Evolutionary conservation across 1,140 invertebrate species (phyloP).

Genomic region (Protaetia brevitarsis): DNA sequence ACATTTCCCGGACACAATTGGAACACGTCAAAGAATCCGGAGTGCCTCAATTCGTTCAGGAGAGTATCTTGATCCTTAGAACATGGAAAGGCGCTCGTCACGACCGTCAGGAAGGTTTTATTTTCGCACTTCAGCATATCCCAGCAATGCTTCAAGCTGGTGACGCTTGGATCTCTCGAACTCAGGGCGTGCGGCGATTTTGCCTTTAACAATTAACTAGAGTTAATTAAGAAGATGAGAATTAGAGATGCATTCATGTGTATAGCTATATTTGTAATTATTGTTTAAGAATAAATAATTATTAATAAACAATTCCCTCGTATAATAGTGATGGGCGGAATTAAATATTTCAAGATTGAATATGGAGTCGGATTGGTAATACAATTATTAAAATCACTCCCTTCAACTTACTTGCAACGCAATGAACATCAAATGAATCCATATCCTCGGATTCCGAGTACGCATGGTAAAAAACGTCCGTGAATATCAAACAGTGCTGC

Average conservation of each 20-base stretch:
- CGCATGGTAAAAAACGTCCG: constrained; percentile 81
- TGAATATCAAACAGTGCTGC: constrained; percentile 85
- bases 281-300: too few species aligned
- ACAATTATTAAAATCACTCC: background rate
- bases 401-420: constrained; percentile 67
- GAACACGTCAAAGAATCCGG: constrained; percentile 90
- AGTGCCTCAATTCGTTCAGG: constrained; percentile 79
- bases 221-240: too few species aligned
- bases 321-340: too few species aligned
- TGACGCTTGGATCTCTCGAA: constrained; percentile 78
- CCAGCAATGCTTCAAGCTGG: constrained; percentile 86
- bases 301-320: too few species aligned
- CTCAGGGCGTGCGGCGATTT: constrained; percentile 75
- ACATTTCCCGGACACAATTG: constrained; percentile 60
- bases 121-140: constrained; percentile 88
- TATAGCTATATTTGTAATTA: too few species aligned
- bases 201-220: constrained; percentile 55
- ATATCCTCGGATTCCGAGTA: constrained; percentile 81
- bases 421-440: constrained; percentile 95
- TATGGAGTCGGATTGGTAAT: too few species aligned
- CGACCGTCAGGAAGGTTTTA: constrained; percentile 83
- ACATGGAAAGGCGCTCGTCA: constrained; percentile 88
- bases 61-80: constrained; percentile 84
- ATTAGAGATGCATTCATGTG: too few species aligned
- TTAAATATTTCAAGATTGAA: too few species aligned